Percentiles rank a stretch among this genome's conserved stretches.
Conservation (phyloP, 2,888 invertebrate genomes). For the Calameuta idolon region DNA sequence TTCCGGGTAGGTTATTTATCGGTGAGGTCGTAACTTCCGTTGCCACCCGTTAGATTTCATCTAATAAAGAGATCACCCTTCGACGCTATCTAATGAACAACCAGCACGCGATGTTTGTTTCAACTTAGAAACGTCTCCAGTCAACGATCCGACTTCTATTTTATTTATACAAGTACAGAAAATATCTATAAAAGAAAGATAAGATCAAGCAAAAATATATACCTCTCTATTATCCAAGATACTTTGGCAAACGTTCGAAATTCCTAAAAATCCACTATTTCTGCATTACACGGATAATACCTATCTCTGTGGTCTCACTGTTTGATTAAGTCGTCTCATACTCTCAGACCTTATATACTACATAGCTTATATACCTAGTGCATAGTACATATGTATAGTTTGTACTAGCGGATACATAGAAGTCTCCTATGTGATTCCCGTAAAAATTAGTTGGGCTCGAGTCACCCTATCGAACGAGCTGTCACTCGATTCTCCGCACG, state of each 20-base stretch:
- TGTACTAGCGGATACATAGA: neutral
- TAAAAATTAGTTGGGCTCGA: neutral
- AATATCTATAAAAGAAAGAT: neutral
- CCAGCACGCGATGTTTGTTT: neutral
- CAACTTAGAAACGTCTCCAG: neutral
- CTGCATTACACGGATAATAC: neutral
- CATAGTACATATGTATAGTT: neutral
- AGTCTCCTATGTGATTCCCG: neutral
- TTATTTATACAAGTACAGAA: neutral
- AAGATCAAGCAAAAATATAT: neutral
- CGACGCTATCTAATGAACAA: neutral
- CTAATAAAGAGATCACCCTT: neutral
- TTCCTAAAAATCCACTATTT: neutral
- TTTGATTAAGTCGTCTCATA: neutral
- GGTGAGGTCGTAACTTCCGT: neutral
- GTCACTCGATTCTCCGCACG: neutral
- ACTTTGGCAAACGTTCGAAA: neutral
- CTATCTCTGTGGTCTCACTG: neutral
- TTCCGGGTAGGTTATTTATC: neutral
- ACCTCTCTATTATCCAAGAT: neutral
- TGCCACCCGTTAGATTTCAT: neutral
- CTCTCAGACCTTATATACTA: neutral
- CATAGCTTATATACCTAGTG: neutral
- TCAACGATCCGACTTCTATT: neutral
- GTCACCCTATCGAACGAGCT: neutral